Conservation (phyloP, 2,888 invertebrate species). For the Orthonychiurus folsomi region DNA sequence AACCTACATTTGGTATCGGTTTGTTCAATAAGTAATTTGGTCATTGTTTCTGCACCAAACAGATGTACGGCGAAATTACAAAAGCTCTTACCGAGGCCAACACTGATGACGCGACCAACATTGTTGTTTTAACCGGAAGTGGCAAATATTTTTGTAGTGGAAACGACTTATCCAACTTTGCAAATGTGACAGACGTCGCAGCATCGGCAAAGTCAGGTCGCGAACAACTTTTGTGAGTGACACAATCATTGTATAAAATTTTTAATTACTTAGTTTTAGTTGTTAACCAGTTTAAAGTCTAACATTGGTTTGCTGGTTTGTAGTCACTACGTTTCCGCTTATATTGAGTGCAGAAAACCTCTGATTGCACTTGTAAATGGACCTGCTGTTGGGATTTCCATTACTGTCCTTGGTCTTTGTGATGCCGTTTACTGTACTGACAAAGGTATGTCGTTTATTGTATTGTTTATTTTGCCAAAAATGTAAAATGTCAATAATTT, state of each 20-base stretch:
- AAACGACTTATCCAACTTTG: constrained; percentile 20
- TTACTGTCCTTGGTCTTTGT: constrained; percentile 72
- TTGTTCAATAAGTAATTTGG: background rate
- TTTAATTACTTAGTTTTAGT: background rate
- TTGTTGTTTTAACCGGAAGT: constrained; percentile 19
- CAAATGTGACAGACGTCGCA: constrained; percentile 15
- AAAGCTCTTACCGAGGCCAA: constrained; percentile 16
- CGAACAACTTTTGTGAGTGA: constrained; percentile 9
- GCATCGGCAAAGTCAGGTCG: constrained; percentile 10
- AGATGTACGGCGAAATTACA: constrained; percentile 20
- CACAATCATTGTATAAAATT: constrained; percentile 2
- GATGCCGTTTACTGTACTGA: constrained; percentile 85
- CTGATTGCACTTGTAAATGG: constrained; percentile 85
- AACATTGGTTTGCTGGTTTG: constrained; percentile 8
- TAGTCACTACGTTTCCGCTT: constrained; percentile 60
- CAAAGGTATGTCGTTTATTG: constrained; percentile 7
- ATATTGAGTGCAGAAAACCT: constrained; percentile 80
- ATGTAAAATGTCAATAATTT: too few species aligned
- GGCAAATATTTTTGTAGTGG: constrained; percentile 23
- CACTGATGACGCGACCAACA: constrained; percentile 15
- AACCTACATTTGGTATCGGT: background rate
- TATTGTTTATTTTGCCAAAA: too few species aligned
- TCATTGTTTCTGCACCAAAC: constrained; percentile 10
- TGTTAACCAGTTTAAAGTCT: background rate
- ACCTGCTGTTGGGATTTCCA: constrained; percentile 83